Evolutionary conservation across 1,140 invertebrate genomes (phyloP).

Genomic region (Thaumatotibia leucotreta): DNA sequence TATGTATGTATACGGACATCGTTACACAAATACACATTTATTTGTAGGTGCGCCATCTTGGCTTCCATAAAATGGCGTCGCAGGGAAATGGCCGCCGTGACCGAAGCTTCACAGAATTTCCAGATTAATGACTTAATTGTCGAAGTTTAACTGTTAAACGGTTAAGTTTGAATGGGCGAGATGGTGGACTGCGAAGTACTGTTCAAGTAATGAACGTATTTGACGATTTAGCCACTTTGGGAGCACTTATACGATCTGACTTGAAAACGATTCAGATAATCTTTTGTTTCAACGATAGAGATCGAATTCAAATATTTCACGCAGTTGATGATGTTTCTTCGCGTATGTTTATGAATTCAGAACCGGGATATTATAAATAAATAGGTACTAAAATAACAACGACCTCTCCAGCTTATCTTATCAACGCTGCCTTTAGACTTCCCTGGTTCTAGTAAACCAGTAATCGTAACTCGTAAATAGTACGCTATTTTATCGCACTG

Average conservation of each 20-base stretch:
- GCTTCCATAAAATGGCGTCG: conserved; percentile 27
- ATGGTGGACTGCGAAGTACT: conserved; percentile 48
- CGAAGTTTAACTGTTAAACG: conserved; percentile 53
- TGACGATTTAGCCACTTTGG: conserved; percentile 17
- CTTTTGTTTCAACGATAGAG: neutral
- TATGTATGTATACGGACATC: neutral
- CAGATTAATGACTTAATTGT: conserved; percentile 60
- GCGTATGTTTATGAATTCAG: neutral
- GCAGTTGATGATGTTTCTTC: too few species aligned
- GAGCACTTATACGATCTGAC: neutral
- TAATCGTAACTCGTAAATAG: neutral
- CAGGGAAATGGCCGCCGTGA: conserved; percentile 41
- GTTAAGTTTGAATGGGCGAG: conserved; percentile 41
- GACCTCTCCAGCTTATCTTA: too few species aligned
- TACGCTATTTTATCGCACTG: neutral
- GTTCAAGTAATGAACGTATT: conserved; percentile 42
- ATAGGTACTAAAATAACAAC: neutral
- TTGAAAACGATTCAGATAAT: neutral
- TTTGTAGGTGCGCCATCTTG: conserved; percentile 33
- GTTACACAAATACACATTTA: neutral
- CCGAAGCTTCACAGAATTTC: conserved; percentile 40
- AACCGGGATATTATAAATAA: neutral
- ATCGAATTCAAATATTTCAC: too few species aligned
- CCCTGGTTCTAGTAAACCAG: neutral
- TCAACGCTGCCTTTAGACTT: neutral